Conservation (phyloP, 2,113 vertebrate species). For the Delphinapterus leucas region DNA sequence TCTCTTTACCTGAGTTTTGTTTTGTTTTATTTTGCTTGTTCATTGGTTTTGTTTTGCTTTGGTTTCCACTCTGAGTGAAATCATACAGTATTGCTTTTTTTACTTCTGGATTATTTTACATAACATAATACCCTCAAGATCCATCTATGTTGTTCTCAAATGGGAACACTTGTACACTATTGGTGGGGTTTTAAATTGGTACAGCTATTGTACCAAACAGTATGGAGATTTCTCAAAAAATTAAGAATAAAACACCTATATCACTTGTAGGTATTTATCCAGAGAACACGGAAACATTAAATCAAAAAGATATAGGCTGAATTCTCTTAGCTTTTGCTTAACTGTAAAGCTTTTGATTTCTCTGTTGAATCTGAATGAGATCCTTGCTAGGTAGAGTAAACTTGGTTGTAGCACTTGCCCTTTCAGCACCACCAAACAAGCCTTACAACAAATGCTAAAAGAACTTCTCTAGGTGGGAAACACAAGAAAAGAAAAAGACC, state of each 20-base stretch:
- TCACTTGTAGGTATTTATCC: not conserved
- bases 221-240: not conserved
- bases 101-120: not conserved
- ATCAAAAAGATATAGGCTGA: not conserved
- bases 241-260: not conserved
- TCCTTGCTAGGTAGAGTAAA: too few relatives aligned
- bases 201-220: not conserved
- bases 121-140: not conserved
- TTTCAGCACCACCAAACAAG: too few relatives aligned
- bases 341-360: too few relatives aligned
- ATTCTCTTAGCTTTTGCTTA: too few relatives aligned
- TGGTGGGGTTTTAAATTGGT: not conserved
- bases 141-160: not conserved
- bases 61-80: not conserved
- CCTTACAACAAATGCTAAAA: too few relatives aligned
- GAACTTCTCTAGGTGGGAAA: too few relatives aligned
- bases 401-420: too few relatives aligned
- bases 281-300: not conserved
- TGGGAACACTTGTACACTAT: not conserved
- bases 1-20: not conserved
- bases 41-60: not conserved
- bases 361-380: too few relatives aligned
- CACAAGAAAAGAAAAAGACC: too few relatives aligned
- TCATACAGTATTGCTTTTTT: not conserved
- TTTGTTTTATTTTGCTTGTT: not conserved